Evolutionary conservation across 2,888 invertebrate species (phyloP).

Genomic region (Drosophila paranaensis): DNA sequence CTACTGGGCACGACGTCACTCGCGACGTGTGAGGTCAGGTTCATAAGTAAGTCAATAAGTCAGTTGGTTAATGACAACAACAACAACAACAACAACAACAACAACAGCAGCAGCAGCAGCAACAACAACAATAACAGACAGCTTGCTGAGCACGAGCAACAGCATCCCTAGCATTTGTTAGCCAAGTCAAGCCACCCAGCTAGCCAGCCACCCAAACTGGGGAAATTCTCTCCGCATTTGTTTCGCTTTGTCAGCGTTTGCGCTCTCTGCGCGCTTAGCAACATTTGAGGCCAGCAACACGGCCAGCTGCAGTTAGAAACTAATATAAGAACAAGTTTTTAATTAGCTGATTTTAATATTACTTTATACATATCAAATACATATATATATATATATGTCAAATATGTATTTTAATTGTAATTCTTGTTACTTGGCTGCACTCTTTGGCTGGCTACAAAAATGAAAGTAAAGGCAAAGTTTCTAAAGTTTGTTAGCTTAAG

Average conservation of each 20-base stretch:
- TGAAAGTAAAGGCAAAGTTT: too few relatives aligned
- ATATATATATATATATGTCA: background rate
- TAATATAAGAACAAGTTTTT: background rate
- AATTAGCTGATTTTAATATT: background rate
- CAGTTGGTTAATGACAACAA: slow-evolving; percentile 71
- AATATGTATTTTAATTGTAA: background rate
- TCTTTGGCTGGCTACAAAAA: too few relatives aligned
- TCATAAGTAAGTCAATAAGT: slow-evolving; percentile 79
- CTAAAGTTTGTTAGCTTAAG: too few relatives aligned
- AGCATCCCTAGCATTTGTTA: slow-evolving; percentile 13
- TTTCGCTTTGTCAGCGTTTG: slow-evolving; percentile 45
- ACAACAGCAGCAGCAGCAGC: slow-evolving; percentile 37
- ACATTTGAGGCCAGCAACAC: slow-evolving; percentile 50
- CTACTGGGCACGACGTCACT: slow-evolving; percentile 42
- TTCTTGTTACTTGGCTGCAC: background rate
- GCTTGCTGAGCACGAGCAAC: slow-evolving; percentile 21
- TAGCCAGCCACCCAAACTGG: slow-evolving; percentile 4
- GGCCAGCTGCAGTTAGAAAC: background rate
- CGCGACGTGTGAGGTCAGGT: slow-evolving; percentile 74
- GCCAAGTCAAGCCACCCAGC: background rate
- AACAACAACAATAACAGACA: slow-evolving; percentile 31
- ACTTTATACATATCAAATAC: background rate
- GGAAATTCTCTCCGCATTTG: slow-evolving; percentile 63
- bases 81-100: slow-evolving; percentile 44
- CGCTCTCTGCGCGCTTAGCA: slow-evolving; percentile 30